phyloP scores from a whole-genome alignment of 1,140 invertebrate species.

The Ceratina japonica region DNA sequence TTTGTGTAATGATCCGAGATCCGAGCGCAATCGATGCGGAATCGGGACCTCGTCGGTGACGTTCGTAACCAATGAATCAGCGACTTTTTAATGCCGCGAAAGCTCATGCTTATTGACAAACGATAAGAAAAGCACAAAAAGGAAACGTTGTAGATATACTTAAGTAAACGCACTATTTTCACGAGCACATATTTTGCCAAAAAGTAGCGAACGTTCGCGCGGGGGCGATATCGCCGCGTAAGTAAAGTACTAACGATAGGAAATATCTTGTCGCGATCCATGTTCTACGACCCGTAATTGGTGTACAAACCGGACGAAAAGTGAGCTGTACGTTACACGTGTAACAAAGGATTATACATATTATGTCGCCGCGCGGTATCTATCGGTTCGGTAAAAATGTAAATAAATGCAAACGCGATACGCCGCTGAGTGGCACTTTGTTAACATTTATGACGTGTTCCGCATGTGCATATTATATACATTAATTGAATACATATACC shows the following conservation, averaged over 20 bases:
- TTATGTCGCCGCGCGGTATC: not conserved
- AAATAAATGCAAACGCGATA: not conserved
- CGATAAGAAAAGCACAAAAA: not conserved
- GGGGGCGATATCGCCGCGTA: not conserved
- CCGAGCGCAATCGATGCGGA: no score
- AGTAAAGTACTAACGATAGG: conserved; percentile 8
- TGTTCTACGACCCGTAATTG: conserved; percentile 22
- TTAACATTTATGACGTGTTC: not conserved
- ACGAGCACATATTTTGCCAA: not conserved
- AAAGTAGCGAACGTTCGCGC: not conserved
- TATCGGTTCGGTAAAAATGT: not conserved
- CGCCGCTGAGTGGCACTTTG: not conserved
- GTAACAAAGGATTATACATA: conserved; percentile 26
- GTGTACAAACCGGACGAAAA: conserved; percentile 2
- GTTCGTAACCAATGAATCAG: conserved; percentile 19
- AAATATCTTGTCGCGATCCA: conserved; percentile 10
- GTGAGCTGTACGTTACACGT: not conserved
- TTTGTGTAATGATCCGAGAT: conserved; percentile 18
- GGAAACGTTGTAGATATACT: no score
- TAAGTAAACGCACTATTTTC: no score
- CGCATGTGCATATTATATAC: not conserved
- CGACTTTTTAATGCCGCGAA: not conserved
- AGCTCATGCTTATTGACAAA: not conserved
- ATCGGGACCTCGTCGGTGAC: not conserved
- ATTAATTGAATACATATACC: no score